A percentile compares a stretch with the other conserved stretches of the same genome.
Evolutionary conservation across 2,113 vertebrate genomes (phyloP).

Genomic region (Chionomys nivalis): DNA sequence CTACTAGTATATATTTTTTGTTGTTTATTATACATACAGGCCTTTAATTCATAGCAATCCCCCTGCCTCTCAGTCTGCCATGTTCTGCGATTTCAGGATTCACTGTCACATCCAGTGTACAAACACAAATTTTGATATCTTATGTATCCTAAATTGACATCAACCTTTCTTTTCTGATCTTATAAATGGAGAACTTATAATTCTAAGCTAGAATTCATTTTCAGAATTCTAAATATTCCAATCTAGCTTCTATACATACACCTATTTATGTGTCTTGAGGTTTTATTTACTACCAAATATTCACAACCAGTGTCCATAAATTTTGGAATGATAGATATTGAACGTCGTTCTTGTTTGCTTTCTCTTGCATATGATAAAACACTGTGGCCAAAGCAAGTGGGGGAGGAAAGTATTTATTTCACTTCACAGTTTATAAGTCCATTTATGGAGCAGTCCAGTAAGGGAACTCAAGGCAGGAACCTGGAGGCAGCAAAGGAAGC

Average conservation of each 20-base stretch:
- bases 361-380: neutral
- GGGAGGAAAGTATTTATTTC: neutral
- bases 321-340: neutral
- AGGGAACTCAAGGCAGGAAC: neutral
- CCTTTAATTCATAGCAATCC: too few species aligned
- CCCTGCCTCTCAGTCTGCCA: neutral
- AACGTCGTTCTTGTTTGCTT: neutral
- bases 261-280: neutral
- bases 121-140: neutral
- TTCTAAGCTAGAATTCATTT: neutral
- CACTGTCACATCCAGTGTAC: neutral
- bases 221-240: neutral
- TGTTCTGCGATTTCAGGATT: neutral
- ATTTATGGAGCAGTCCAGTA: neutral
- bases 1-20: neutral
- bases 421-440: neutral
- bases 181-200: neutral
- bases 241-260: neutral
- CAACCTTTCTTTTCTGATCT: neutral
- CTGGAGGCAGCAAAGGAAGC: neutral
- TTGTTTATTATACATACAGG: neutral
- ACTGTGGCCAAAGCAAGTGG: neutral
- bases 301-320: neutral
- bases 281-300: neutral
- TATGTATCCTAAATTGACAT: neutral